A percentile compares a stretch with the other conserved stretches of the same genome.
phyloP scores from a whole-genome alignment of 1,140 invertebrate genomes.

The Aphelenchoides fujianensis region DNA sequence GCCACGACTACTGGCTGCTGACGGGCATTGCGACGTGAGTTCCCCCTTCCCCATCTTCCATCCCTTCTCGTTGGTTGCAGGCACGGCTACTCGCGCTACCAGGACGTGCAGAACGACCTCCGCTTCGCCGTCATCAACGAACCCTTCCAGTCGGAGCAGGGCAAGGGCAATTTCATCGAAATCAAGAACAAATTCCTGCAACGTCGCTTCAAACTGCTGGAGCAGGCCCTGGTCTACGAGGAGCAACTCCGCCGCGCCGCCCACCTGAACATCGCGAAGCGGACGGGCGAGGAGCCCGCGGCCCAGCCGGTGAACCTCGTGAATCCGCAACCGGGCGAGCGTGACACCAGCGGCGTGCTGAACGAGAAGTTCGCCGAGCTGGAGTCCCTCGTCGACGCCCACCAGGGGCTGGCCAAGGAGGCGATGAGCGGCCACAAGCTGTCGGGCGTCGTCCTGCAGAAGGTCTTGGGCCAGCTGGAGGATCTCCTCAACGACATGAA shows the following conservation, averaged over 20 bases:
- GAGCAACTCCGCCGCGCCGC: conserved; percentile 93
- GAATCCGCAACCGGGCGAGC: conserved; percentile 24
- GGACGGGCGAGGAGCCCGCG: conserved; percentile 93
- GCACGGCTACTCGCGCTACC: conserved; percentile 97
- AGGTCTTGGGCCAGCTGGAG: conserved; percentile 96
- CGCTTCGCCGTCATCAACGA: conserved; percentile 97
- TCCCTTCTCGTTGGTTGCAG: conserved; percentile 40
- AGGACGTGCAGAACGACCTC: conserved; percentile 96
- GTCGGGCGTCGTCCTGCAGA: conserved; percentile 94
- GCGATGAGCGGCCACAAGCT: conserved; percentile 90
- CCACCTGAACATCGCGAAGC: conserved; percentile 92
- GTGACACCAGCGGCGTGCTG: conserved; percentile 13
- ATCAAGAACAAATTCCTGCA: conserved; percentile 99
- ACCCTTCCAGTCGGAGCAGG: conserved; percentile 97
- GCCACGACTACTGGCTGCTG: conserved; percentile 98
- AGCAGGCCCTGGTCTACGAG: conserved; percentile 97
- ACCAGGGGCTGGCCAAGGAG: conserved; percentile 94
- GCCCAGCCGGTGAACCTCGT: conserved; percentile 61
- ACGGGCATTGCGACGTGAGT: conserved; percentile 85
- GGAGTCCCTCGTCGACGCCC: conserved; percentile 85
- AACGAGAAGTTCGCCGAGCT: conserved; percentile 70
- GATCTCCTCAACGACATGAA: conserved; percentile 99
- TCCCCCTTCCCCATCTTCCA: conserved; percentile 15
- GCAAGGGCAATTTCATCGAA: conserved; percentile 95
- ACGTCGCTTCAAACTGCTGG: conserved; percentile 91